Conservation (phyloP, 2,113 vertebrate species). For the Eurystomus gularis region DNA sequence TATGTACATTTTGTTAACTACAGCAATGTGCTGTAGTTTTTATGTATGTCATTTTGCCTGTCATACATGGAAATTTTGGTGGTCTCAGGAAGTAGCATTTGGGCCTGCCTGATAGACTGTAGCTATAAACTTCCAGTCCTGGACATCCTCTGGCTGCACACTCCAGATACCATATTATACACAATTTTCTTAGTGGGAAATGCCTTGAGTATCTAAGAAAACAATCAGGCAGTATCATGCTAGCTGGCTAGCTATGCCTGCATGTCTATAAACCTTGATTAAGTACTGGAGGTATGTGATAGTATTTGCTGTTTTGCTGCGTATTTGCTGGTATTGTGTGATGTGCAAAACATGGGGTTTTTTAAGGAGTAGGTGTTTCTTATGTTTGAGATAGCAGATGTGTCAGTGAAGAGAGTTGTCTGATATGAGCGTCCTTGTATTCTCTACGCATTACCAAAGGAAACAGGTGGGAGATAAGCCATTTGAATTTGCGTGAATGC, state of each 20-base stretch:
- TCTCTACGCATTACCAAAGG: not conserved
- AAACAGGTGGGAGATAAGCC: not conserved
- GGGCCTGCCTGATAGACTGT: not conserved
- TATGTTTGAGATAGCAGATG: not conserved
- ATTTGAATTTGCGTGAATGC: not conserved
- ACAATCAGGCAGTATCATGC: too few species aligned
- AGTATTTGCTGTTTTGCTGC: not conserved
- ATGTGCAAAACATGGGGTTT: not conserved
- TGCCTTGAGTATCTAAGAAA: not conserved
- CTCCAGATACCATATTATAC: too few species aligned
- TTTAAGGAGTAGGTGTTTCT: not conserved
- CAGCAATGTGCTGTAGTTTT: not conserved
- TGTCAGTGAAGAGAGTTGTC: not conserved
- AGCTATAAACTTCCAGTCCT: not conserved
- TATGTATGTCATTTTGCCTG: accelerated
- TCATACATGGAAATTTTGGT: not conserved
- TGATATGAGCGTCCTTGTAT: not conserved
- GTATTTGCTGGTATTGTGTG: not conserved
- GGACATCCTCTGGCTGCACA: accelerated
- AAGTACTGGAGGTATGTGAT: not conserved
- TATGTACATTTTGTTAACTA: not conserved
- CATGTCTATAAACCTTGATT: not conserved
- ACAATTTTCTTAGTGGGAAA: not conserved
- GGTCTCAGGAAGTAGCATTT: not conserved
- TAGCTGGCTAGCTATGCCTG: not conserved